Evolutionary conservation across 2,113 vertebrate genomes (phyloP).

Genomic region (Calypte anna): DNA sequence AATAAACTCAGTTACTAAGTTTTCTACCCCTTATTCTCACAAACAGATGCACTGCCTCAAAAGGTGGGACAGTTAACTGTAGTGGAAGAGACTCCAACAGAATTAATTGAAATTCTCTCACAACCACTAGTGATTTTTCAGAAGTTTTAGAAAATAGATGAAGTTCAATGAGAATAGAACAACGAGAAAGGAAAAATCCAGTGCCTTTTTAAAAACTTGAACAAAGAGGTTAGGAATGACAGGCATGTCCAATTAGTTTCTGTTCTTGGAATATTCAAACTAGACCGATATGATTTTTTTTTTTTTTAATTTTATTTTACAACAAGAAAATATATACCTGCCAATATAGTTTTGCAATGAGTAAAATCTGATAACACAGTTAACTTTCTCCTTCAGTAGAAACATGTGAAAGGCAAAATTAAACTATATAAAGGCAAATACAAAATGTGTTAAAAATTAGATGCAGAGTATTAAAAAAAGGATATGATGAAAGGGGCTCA

Average conservation of each 20-base stretch:
- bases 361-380: background rate
- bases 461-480: background rate
- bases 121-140: background rate
- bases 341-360: background rate
- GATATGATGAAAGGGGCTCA: background rate
- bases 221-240: background rate
- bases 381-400: background rate
- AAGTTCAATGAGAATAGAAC: background rate
- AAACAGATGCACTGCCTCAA: background rate
- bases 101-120: background rate
- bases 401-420: background rate
- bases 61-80: background rate
- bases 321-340: constrained; percentile 14
- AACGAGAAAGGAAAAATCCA: background rate
- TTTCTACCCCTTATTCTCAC: background rate
- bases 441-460: background rate
- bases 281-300: background rate
- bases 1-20: background rate
- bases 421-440: constrained; percentile 1
- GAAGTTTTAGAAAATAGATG: background rate
- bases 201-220: background rate
- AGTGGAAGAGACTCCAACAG: background rate
- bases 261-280: background rate
- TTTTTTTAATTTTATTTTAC: background rate
- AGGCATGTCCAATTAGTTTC: background rate